Conservation (phyloP, 92 coral and sea anemone genomes). For the Palythoa caribaeorum region DNA sequence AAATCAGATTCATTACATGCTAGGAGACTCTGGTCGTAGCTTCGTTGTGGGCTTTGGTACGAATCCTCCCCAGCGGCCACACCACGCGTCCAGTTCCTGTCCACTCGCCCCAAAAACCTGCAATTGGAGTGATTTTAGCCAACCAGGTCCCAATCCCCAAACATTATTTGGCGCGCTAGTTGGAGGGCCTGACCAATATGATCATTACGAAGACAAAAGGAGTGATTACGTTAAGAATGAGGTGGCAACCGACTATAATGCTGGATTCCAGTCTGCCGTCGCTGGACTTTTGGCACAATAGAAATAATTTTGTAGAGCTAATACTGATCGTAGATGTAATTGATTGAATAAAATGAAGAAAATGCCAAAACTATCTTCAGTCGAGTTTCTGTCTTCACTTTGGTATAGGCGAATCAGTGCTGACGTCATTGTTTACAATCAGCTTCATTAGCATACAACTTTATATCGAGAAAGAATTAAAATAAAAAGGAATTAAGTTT, state of each 20-base stretch:
- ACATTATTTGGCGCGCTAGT: constrained; percentile 71
- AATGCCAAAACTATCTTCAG: too few relatives aligned
- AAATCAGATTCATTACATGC: constrained; percentile 75
- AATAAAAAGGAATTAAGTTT: too few relatives aligned
- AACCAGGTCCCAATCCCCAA: constrained; percentile 64
- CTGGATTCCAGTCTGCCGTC: constrained; percentile 84
- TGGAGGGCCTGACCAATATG: constrained; percentile 73
- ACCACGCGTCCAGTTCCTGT: constrained; percentile 77
- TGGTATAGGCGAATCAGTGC: too few relatives aligned
- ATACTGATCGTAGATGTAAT: neutral
- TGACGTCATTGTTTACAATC: too few relatives aligned
- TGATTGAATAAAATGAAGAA: neutral
- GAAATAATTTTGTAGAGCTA: neutral
- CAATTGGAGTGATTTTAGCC: constrained; percentile 44
- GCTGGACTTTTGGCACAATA: constrained; percentile 54
- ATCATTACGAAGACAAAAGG: constrained; percentile 64
- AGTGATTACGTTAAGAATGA: constrained; percentile 71
- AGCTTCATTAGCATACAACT: too few relatives aligned
- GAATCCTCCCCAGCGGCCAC: constrained; percentile 74
- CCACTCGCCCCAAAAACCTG: constrained; percentile 60
- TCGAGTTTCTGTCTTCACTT: too few relatives aligned
- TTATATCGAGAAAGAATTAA: too few relatives aligned
- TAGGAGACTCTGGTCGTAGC: constrained; percentile 76
- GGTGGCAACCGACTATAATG: constrained; percentile 81
- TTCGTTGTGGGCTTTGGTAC: constrained; percentile 76